These are phyloP conservation scores for Drosophila paulistorum DNA, from an alignment of 1,140 invertebrate genomes.

Conservation along the genomic window DNA sequence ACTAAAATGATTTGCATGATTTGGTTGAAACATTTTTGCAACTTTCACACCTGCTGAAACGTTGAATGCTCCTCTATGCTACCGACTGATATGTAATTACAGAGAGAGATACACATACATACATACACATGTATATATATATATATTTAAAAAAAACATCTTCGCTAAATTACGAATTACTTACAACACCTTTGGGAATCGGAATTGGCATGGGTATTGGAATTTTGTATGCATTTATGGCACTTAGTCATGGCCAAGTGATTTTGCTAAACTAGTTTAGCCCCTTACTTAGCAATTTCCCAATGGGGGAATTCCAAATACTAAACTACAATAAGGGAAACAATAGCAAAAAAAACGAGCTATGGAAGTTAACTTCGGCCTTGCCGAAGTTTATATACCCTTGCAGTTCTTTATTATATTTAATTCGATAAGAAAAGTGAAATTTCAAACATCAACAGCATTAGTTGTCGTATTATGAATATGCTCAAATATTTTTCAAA, in stretches of 20 bases:
- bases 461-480: too few relatives aligned
- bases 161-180: constrained; percentile 56
- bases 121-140: not conserved
- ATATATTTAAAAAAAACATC: constrained; percentile 49
- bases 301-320: constrained; percentile 64
- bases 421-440: too few relatives aligned
- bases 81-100: constrained; percentile 43
- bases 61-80: not conserved
- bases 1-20: constrained; percentile 73
- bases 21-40: constrained; percentile 53
- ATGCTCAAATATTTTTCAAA: too few relatives aligned
- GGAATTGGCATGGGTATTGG: constrained; percentile 21
- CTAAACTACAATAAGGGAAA: constrained; percentile 44
- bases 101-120: constrained; percentile 15
- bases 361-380: too few relatives aligned
- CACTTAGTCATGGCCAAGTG: constrained; percentile 78
- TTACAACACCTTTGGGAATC: not conserved
- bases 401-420: too few relatives aligned
- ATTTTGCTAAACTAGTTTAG: constrained; percentile 78
- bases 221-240: constrained; percentile 80
- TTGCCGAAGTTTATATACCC: too few relatives aligned
- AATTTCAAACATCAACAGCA: too few relatives aligned
- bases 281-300: constrained; percentile 48
- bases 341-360: constrained; percentile 60
- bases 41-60: constrained; percentile 61